phyloP scores from a whole-genome alignment of 2,113 vertebrate species.

The Tachycineta bicolor region DNA sequence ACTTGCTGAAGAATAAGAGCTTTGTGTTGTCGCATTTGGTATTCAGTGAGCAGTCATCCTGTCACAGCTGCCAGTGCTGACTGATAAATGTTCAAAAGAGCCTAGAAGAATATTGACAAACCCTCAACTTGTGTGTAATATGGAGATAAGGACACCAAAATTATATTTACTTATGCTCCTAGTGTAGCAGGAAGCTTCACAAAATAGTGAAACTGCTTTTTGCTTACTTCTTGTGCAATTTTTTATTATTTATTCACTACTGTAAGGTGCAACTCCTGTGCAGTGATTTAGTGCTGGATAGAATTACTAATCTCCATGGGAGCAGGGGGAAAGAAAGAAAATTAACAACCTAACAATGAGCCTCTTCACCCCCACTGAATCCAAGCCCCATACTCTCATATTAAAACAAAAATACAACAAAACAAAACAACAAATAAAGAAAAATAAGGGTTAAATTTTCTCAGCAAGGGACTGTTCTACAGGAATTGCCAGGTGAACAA shows the following conservation, averaged over 20 bases:
- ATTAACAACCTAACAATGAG: neutral
- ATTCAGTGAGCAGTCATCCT: constrained; percentile 66
- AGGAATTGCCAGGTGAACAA: neutral
- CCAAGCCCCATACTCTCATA: neutral
- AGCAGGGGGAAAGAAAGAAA: neutral
- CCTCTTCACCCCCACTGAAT: neutral
- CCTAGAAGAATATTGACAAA: constrained; percentile 75
- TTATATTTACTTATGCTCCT: constrained; percentile 67
- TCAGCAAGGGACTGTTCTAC: neutral
- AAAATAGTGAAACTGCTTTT: constrained; percentile 43
- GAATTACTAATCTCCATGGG: neutral
- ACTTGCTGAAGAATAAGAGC: constrained; percentile 68
- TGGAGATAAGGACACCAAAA: constrained; percentile 75
- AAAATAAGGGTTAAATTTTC: neutral
- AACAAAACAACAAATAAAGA: neutral
- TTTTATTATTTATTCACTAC: neutral
- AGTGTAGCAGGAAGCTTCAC: constrained; percentile 27
- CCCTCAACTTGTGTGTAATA: constrained; percentile 68
- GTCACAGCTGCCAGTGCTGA: constrained; percentile 70
- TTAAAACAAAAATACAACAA: neutral
- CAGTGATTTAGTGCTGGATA: neutral
- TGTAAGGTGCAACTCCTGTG: neutral
- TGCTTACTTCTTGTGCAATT: neutral
- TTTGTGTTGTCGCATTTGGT: constrained; percentile 62
- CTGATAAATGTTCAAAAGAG: constrained; percentile 75